Evolutionary conservation across 2,113 vertebrate genomes (phyloP).

Genomic region (Cebidichthys violaceus): DNA sequence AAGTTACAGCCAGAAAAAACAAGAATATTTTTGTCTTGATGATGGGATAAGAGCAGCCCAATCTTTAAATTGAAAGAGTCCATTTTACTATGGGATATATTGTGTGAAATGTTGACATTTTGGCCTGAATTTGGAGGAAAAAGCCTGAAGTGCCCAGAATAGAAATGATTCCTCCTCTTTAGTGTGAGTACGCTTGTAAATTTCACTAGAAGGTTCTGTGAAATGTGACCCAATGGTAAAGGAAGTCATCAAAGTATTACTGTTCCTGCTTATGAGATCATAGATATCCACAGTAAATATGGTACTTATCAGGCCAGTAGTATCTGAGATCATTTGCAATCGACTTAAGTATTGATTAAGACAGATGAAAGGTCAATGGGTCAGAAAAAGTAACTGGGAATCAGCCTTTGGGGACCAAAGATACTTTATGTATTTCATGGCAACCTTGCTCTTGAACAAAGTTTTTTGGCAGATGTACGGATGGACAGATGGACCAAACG

Average conservation of each 20-base stretch:
- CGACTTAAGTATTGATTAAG: constrained; percentile 19
- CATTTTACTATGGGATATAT: neutral
- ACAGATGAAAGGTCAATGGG: constrained; percentile 27
- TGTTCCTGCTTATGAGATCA: neutral
- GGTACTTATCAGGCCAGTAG: neutral
- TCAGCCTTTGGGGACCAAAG: neutral
- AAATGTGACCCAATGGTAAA: neutral
- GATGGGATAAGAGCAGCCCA: neutral
- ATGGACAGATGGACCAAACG: constrained; percentile 18
- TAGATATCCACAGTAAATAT: neutral
- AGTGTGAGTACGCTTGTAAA: neutral
- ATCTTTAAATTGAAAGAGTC: neutral
- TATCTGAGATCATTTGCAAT: neutral
- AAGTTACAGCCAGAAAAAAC: neutral
- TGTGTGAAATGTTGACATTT: neutral
- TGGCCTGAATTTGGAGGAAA: neutral
- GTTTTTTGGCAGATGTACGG: constrained; percentile 12
- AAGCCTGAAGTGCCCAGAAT: neutral
- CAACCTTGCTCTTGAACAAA: constrained; percentile 7
- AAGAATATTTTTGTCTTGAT: neutral
- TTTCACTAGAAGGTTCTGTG: neutral
- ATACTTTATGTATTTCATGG: constrained; percentile 9
- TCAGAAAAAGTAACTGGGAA: constrained; percentile 14
- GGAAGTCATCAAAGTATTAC: neutral
- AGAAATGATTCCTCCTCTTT: neutral